Conservation (phyloP, 2,888 invertebrate species). For the Bedellia somnulentella region DNA sequence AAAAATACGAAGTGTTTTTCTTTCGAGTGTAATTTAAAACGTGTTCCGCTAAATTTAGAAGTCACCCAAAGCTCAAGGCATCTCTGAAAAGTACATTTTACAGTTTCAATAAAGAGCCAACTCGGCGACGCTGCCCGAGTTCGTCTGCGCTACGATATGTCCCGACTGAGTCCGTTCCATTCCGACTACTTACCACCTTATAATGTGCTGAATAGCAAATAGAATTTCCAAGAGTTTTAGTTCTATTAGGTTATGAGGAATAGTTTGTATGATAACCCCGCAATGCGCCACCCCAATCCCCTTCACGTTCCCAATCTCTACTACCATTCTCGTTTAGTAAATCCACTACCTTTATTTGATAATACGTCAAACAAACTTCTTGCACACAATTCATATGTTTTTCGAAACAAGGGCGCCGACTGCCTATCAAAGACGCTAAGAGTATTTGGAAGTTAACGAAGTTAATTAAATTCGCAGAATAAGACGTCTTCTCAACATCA, state of each 20-base stretch:
- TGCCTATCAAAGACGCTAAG: conserved; percentile 58
- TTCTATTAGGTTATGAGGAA: conserved; percentile 52
- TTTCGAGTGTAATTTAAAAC: no score
- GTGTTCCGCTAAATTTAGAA: no score
- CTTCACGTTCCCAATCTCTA: no score
- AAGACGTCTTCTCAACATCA: conserved; percentile 47
- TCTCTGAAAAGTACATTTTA: conserved; percentile 54
- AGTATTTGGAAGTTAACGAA: conserved; percentile 60
- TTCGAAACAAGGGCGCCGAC: conserved; percentile 43
- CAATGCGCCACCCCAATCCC: conserved; percentile 48
- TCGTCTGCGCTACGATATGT: conserved; percentile 37
- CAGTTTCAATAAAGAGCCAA: conserved; percentile 51
- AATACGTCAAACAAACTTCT: not conserved
- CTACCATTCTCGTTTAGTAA: no score
- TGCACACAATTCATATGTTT: conserved; percentile 13
- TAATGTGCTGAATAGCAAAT: conserved; percentile 56
- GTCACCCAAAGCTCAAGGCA: conserved; percentile 43
- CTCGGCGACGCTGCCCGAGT: conserved; percentile 26
- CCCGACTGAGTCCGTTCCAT: conserved; percentile 35
- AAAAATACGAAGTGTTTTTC: no score
- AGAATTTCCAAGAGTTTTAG: conserved; percentile 34
- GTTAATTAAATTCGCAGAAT: conserved; percentile 57
- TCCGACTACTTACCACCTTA: conserved; percentile 49
- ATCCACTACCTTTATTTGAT: conserved; percentile 37
- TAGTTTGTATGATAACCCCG: conserved; percentile 49